A percentile compares a stretch with the other conserved stretches of the same genome.
Conservation (phyloP, 2,888 invertebrate species). For the Epiblema foenella region DNA sequence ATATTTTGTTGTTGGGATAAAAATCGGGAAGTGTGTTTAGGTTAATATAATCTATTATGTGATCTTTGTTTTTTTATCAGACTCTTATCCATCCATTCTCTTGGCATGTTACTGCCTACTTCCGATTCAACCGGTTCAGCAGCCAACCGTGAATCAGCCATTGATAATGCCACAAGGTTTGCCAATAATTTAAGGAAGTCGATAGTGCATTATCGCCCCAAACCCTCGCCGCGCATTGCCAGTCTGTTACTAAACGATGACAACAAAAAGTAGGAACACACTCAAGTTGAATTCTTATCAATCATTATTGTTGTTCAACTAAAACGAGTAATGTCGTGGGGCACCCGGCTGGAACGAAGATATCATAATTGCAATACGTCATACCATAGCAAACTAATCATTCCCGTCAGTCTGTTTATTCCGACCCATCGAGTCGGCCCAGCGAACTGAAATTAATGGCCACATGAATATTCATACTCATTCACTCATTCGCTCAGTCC, state of each 20-base stretch:
- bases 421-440: constrained; percentile 38
- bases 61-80: constrained; percentile 36
- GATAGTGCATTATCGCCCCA: neutral
- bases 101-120: constrained; percentile 29
- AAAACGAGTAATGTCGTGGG: neutral
- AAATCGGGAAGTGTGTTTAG: constrained; percentile 38
- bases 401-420: constrained; percentile 33
- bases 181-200: neutral
- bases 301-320: neutral
- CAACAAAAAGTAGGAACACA: neutral
- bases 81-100: constrained; percentile 28
- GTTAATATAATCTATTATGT: constrained; percentile 34
- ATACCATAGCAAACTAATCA: constrained; percentile 28
- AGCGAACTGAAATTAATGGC: constrained; percentile 42
- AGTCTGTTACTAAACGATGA: neutral
- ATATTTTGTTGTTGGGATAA: constrained; percentile 56
- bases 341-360: neutral
- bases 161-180: constrained; percentile 11
- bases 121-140: constrained; percentile 33
- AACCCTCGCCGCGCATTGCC: neutral
- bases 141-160: constrained; percentile 14
- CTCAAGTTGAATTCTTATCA: neutral
- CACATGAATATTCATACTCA: constrained; percentile 40
- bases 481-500: constrained; percentile 31
- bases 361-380: constrained; percentile 21